These are phyloP conservation scores for Phyllotis vaccarum DNA, from an alignment of 2,797 vertebrate genomes.

Conservation along the genomic window DNA sequence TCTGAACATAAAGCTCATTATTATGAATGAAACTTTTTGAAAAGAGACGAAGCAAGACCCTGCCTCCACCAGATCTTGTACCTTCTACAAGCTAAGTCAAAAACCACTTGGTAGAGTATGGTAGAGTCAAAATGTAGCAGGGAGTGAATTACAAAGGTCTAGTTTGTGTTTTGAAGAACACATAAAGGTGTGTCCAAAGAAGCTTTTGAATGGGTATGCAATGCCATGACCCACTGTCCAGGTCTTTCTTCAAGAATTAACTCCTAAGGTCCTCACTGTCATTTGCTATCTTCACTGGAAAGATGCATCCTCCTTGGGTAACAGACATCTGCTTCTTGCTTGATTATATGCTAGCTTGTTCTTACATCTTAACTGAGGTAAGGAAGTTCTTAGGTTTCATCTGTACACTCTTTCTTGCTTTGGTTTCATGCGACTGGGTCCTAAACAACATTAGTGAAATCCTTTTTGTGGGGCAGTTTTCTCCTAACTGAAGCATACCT, in stretches of 20 bases:
- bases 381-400: background rate
- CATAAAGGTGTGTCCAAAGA: background rate
- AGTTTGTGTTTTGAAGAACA: background rate
- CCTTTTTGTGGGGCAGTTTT: background rate
- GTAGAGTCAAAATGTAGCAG: background rate
- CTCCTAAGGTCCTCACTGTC: background rate
- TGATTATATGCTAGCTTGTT: background rate
- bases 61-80: background rate
- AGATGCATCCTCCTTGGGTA: fast-evolving
- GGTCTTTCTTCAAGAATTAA: background rate
- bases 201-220: background rate
- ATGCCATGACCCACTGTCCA: background rate
- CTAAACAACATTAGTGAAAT: background rate
- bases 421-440: background rate
- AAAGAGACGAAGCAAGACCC: background rate
- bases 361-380: background rate
- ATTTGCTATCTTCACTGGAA: background rate
- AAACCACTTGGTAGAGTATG: background rate
- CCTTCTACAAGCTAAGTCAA: background rate
- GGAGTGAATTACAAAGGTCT: background rate
- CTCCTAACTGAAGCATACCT: background rate
- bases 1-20: background rate
- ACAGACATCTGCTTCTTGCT: background rate
- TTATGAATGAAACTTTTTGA: background rate
- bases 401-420: background rate